A percentile compares a stretch with the other conserved stretches of the same genome.
Evolutionary conservation across 2,888 invertebrate species (phyloP).

Genomic region (Sinelater perroti): DNA sequence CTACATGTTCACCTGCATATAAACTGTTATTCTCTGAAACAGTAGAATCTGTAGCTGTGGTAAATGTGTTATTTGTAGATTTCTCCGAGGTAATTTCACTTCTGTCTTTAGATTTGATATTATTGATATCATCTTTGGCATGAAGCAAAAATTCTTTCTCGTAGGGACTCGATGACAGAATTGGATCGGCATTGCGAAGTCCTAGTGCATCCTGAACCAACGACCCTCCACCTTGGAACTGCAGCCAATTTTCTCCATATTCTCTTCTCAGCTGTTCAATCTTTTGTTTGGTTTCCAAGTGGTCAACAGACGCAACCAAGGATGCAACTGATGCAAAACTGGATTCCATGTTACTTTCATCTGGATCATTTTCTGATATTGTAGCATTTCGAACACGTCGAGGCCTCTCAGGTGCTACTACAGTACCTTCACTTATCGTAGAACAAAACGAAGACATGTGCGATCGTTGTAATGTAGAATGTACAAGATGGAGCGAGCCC

Average conservation of each 20-base stretch:
- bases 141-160: conserved; percentile 44
- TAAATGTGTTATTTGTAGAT: conserved; percentile 31
- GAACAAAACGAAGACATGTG: conserved; percentile 42
- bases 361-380: conserved; percentile 39
- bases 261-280: conserved; percentile 66
- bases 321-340: conserved; percentile 27
- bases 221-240: conserved; percentile 61
- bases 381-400: conserved; percentile 47
- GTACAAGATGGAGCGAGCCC: conserved; percentile 24
- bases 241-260: conserved; percentile 70
- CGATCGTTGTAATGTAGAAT: conserved; percentile 37
- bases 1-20: conserved; percentile 28
- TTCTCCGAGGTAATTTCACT: conserved; percentile 30
- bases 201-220: conserved; percentile 67
- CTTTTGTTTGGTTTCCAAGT: conserved; percentile 68
- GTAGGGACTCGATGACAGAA: conserved; percentile 46
- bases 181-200: conserved; percentile 53
- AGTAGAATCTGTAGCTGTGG: conserved; percentile 32
- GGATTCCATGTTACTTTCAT: conserved; percentile 41
- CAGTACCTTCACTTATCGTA: conserved; percentile 40
- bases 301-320: conserved; percentile 55
- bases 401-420: conserved; percentile 41
- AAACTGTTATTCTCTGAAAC: conserved; percentile 28
- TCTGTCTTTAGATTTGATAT: conserved; percentile 25
- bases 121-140: conserved; percentile 37